These are phyloP conservation scores for Drosophila phalerata DNA, from an alignment of 2,888 invertebrate genomes.

Conservation along the genomic window DNA sequence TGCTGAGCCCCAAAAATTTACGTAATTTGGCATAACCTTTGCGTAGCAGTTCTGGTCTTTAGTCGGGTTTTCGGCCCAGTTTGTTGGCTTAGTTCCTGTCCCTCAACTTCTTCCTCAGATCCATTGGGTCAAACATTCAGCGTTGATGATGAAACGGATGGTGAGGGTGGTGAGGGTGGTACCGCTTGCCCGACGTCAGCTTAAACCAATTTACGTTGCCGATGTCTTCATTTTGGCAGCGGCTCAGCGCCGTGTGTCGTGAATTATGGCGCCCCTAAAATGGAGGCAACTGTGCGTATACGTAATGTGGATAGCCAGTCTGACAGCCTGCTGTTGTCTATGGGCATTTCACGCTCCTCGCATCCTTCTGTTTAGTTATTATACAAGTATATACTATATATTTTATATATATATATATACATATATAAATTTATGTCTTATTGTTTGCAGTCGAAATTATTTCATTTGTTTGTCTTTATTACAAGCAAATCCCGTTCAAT, in stretches of 20 bases:
- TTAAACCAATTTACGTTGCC: constrained; percentile 81
- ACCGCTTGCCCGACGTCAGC: constrained; percentile 65
- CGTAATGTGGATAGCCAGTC: constrained; percentile 64
- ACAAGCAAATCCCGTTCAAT: constrained; percentile 74
- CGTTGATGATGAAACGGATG: background rate
- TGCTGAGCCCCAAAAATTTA: constrained; percentile 78
- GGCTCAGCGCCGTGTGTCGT: constrained; percentile 75
- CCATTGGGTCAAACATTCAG: constrained; percentile 69
- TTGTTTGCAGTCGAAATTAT: constrained; percentile 81
- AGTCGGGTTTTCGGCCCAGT: constrained; percentile 36
- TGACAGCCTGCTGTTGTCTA: constrained; percentile 46
- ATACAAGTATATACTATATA: constrained; percentile 42
- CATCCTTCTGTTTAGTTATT: constrained; percentile 48
- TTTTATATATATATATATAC: background rate
- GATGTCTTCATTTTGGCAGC: constrained; percentile 75
- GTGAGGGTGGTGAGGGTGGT: background rate
- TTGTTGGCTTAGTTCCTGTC: constrained; percentile 51
- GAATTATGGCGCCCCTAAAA: constrained; percentile 71
- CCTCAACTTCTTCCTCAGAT: constrained; percentile 25
- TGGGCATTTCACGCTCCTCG: constrained; percentile 40
- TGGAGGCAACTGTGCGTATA: constrained; percentile 75
- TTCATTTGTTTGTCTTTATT: constrained; percentile 83
- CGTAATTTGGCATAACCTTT: constrained; percentile 80
- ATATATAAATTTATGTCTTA: constrained; percentile 82
- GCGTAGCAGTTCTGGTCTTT: constrained; percentile 27